Conservation (phyloP, 1,140 invertebrate species). For the Bombus sylvicola region DNA sequence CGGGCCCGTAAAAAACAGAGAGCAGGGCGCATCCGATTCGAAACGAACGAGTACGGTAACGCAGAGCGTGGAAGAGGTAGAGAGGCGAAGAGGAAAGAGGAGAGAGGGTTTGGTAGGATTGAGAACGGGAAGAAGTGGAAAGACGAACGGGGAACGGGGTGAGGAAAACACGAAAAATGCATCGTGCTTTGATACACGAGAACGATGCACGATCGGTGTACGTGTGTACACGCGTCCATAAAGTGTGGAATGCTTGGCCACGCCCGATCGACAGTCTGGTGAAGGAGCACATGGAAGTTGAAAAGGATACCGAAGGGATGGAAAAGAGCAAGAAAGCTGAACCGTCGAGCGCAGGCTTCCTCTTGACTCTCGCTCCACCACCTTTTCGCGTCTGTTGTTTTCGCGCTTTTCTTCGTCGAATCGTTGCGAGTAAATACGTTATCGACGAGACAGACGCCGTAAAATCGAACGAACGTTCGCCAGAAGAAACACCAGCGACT, state of each 20-base stretch:
- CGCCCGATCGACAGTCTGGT: slow-evolving; percentile 29
- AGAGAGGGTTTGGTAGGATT: neutral
- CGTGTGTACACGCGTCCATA: slow-evolving; percentile 10
- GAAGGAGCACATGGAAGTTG: neutral
- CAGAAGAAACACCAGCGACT: no score
- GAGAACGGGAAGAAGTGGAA: slow-evolving; percentile 16
- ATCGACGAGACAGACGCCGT: slow-evolving; percentile 44
- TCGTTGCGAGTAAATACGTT: slow-evolving; percentile 47
- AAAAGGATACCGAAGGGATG: slow-evolving; percentile 17
- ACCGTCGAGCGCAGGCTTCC: neutral
- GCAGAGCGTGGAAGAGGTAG: neutral
- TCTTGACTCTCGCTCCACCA: neutral
- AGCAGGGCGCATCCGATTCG: slow-evolving; percentile 11
- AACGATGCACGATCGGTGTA: slow-evolving; percentile 31
- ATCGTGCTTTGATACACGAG: slow-evolving; percentile 56
- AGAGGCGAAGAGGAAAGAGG: neutral
- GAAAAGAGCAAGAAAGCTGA: slow-evolving; percentile 18
- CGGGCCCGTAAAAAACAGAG: neutral
- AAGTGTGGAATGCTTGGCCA: slow-evolving; percentile 20
- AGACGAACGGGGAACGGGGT: neutral
- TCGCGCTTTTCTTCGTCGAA: slow-evolving; percentile 21
- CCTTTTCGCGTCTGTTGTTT: slow-evolving; percentile 33
- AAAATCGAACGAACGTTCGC: slow-evolving; percentile 20
- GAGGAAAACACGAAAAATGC: slow-evolving; percentile 42
- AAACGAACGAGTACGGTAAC: neutral